phyloP scores from a whole-genome alignment of 2,797 vertebrate species.

The Todus mexicanus region DNA sequence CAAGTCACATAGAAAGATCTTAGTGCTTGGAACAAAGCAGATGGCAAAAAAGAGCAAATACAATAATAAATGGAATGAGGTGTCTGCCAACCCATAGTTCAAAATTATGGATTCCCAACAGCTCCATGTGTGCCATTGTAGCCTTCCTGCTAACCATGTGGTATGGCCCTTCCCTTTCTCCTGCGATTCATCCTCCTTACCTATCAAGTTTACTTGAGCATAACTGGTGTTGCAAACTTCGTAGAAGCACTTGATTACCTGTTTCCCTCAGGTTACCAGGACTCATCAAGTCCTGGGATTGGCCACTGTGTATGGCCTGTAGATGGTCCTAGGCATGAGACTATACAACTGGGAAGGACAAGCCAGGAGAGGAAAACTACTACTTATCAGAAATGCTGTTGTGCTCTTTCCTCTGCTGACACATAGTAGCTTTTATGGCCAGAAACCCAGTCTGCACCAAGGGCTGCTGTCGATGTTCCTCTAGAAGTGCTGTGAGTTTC shows the following conservation, averaged over 20 bases:
- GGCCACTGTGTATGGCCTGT: background rate
- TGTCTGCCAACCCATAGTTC: background rate
- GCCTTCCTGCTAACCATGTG: background rate
- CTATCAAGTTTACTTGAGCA: rapidly evolving
- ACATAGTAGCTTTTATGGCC: background rate
- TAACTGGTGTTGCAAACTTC: background rate
- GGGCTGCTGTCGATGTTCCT: rapidly evolving
- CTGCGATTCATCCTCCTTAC: background rate
- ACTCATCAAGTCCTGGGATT: background rate
- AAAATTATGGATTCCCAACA: background rate
- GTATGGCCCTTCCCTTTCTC: background rate
- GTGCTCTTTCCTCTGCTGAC: background rate
- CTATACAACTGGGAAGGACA: background rate
- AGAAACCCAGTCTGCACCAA: background rate
- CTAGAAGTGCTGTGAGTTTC: background rate
- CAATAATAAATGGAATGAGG: background rate
- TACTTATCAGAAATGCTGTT: background rate
- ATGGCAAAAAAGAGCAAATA: background rate
- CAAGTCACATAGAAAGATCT: background rate
- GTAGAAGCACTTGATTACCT: background rate
- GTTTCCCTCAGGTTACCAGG: background rate
- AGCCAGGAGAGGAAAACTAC: background rate
- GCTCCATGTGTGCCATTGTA: background rate
- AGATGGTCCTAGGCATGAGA: background rate
- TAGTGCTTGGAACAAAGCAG: background rate